Percentiles rank a stretch among this genome's conserved stretches.
Evolutionary conservation across 2,797 vertebrate species (phyloP).

Genomic region (Myotis myotis): DNA sequence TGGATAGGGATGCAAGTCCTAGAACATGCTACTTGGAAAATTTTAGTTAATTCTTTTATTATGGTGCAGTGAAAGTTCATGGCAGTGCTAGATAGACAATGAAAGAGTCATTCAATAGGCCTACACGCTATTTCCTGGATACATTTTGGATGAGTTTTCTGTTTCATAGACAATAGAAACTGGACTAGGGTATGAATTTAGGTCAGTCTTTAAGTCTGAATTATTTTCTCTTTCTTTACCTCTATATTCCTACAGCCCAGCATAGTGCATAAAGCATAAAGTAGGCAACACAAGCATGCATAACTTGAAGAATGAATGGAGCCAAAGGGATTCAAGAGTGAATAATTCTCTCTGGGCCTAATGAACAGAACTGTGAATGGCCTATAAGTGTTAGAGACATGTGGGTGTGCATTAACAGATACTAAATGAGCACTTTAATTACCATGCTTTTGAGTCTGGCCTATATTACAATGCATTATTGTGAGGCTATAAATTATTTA

Average conservation of each 20-base stretch:
- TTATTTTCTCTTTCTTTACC: neutral
- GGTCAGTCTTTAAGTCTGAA: neutral
- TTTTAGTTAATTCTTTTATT: neutral
- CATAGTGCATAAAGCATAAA: neutral
- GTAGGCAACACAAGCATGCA: neutral
- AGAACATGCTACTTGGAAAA: neutral
- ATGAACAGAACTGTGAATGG: slow-evolving; percentile 28
- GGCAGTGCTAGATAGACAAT: neutral
- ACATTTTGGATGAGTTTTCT: neutral
- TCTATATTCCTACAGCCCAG: neutral
- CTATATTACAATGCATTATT: slow-evolving; percentile 54
- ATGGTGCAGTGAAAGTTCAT: neutral
- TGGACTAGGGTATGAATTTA: neutral
- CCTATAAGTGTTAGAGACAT: neutral
- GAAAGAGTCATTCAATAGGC: neutral
- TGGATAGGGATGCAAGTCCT: neutral
- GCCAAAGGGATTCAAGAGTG: neutral
- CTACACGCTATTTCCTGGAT: neutral
- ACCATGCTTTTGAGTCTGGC: slow-evolving; percentile 16
- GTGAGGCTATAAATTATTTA: slow-evolving; percentile 64
- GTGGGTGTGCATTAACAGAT: slow-evolving; percentile 46
- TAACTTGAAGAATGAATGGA: slow-evolving; percentile 33
- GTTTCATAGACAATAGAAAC: neutral
- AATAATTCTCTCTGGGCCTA: slow-evolving; percentile 18
- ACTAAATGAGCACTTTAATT: slow-evolving; percentile 66